These are phyloP conservation scores for Platypus cylindrus DNA, from an alignment of 2,888 invertebrate genomes.

Conservation along the genomic window DNA sequence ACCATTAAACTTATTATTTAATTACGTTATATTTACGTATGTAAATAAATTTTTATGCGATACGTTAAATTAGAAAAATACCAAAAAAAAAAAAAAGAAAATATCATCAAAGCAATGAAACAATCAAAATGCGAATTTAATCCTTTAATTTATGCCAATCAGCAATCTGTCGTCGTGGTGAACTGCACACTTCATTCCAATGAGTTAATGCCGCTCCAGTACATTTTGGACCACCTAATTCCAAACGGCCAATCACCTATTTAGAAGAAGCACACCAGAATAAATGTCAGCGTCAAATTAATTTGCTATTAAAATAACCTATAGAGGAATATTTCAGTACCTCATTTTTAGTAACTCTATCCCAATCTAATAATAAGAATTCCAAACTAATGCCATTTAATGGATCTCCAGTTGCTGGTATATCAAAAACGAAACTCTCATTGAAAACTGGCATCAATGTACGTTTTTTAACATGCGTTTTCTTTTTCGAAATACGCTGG, in stretches of 20 bases:
- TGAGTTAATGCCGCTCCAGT: conserved; percentile 78
- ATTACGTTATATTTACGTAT: too few relatives aligned
- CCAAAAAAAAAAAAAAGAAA: too few relatives aligned
- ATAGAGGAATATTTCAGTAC: too few relatives aligned
- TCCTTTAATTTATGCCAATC: conserved; percentile 98
- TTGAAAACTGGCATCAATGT: conserved; percentile 98
- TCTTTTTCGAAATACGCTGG: conserved; percentile 97
- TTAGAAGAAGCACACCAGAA: too few relatives aligned
- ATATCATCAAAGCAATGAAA: too few relatives aligned
- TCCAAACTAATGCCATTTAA: conserved; percentile 76
- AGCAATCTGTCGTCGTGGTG: conserved; percentile 94
- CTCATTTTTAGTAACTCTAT: conserved; percentile 97
- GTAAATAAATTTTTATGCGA: too few relatives aligned
- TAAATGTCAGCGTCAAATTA: too few relatives aligned
- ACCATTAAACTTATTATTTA: too few relatives aligned
- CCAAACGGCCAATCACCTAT: conserved; percentile 89
- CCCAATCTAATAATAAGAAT: conserved; percentile 89
- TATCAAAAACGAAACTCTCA: conserved; percentile 96
- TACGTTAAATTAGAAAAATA: too few relatives aligned
- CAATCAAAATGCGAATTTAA: too few relatives aligned
- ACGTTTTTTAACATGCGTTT: conserved; percentile 96
- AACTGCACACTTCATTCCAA: conserved; percentile 96
- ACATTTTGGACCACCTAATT: conserved; percentile 74
- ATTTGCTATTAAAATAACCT: too few relatives aligned
- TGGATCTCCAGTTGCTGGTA: conserved; percentile 64